These are phyloP conservation scores for Cromileptes altivelis DNA, from an alignment of 2,113 vertebrate species.

Conservation along the genomic window DNA sequence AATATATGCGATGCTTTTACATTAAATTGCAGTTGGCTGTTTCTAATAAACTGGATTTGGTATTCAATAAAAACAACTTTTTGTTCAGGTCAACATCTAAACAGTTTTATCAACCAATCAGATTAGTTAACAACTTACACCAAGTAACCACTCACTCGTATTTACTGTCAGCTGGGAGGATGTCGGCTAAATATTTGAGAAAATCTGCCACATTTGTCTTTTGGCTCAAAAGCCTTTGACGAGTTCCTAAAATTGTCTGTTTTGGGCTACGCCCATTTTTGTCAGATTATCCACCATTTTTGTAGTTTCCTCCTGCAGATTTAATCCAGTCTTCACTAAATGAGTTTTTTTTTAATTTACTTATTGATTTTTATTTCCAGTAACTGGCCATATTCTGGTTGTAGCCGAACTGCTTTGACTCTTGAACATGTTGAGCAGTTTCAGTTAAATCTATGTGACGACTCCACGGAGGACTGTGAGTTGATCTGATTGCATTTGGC, in stretches of 20 bases:
- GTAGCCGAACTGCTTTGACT: background rate
- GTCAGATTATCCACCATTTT: background rate
- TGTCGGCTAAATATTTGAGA: background rate
- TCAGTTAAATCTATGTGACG: background rate
- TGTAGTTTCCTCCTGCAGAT: background rate
- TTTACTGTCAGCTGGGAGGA: background rate
- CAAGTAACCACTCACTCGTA: background rate
- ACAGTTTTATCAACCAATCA: too few relatives aligned
- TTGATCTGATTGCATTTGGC: background rate
- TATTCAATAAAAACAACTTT: too few relatives aligned
- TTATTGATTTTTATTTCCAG: background rate
- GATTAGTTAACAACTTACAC: background rate
- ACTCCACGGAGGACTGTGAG: background rate
- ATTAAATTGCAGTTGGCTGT: background rate
- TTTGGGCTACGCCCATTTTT: background rate
- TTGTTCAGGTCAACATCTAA: too few relatives aligned
- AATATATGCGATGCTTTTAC: background rate
- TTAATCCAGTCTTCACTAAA: background rate
- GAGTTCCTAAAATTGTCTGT: background rate
- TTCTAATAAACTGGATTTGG: too few relatives aligned
- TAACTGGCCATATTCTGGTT: background rate
- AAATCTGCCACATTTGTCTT: background rate
- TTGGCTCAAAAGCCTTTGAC: background rate
- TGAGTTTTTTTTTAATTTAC: too few relatives aligned
- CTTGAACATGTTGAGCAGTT: background rate